These are phyloP conservation scores for Daubentonia madagascariensis DNA, from an alignment of 2,113 vertebrate species.

Conservation along the genomic window DNA sequence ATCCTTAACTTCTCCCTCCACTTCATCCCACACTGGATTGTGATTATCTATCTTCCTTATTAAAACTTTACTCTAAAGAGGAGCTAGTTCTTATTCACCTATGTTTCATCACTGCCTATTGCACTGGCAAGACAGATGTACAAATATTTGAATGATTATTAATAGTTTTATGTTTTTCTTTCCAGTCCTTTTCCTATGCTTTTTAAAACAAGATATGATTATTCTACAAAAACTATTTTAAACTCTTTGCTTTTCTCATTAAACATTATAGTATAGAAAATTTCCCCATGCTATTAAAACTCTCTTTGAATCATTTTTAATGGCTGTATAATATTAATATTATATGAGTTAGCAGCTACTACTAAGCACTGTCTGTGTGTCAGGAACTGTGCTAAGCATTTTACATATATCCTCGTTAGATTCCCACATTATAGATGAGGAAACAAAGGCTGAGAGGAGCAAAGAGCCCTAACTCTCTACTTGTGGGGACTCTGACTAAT, in stretches of 20 bases:
- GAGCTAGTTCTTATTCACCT: neutral
- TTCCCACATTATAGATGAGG: neutral
- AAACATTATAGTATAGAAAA: neutral
- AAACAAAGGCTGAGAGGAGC: neutral
- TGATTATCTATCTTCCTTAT: neutral
- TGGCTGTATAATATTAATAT: neutral
- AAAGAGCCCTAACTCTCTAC: neutral
- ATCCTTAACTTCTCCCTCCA: neutral
- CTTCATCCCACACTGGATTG: neutral
- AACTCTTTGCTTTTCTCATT: neutral
- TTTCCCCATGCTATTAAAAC: neutral
- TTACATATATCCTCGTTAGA: neutral
- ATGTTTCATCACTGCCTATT: neutral
- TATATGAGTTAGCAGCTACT: neutral
- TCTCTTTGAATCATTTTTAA: slow-evolving; percentile 28
- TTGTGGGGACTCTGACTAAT: neutral
- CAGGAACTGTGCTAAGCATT: neutral
- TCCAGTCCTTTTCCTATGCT: neutral
- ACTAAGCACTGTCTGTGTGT: neutral
- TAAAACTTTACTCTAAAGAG: neutral
- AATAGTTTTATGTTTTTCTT: neutral
- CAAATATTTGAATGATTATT: neutral
- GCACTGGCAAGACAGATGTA: neutral
- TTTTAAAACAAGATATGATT: neutral
- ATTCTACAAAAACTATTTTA: neutral